Evolutionary conservation across 2,113 vertebrate genomes (phyloP).

Genomic region (Phrynocephalus versicolor): DNA sequence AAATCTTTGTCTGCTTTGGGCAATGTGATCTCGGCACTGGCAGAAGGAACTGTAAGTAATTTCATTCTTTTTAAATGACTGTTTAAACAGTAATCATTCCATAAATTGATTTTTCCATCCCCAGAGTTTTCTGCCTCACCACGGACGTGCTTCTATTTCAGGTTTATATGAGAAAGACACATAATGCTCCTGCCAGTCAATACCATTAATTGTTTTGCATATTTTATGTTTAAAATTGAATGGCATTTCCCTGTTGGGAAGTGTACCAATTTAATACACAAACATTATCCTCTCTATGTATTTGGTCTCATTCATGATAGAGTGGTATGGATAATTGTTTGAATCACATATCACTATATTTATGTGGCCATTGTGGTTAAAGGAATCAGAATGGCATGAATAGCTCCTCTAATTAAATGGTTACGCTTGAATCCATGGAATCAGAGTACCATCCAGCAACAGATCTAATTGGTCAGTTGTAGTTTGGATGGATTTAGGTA

Average conservation of each 20-base stretch:
- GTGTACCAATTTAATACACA: neutral
- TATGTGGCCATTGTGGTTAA: neutral
- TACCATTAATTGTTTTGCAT: neutral
- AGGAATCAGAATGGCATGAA: neutral
- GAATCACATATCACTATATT: neutral
- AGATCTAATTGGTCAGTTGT: too few relatives aligned
- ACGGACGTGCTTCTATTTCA: neutral
- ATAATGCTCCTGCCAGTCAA: neutral
- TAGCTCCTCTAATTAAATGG: neutral
- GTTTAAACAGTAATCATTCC: slow-evolving; percentile 26
- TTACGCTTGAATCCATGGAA: too few relatives aligned
- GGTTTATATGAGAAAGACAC: neutral
- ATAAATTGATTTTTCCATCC: neutral
- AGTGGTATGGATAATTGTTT: neutral
- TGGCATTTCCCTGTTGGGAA: neutral
- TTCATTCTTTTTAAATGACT: neutral
- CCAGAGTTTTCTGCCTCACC: neutral
- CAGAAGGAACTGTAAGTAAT: slow-evolving; percentile 89
- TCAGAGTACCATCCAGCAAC: too few relatives aligned
- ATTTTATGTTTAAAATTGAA: neutral
- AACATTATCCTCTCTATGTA: neutral
- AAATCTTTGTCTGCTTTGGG: slow-evolving; percentile 96
- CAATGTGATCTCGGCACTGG: slow-evolving; percentile 95
- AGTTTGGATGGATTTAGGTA: too few relatives aligned
- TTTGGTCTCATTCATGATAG: neutral